phyloP scores from a whole-genome alignment of 2,113 vertebrate species.

The Pteropus alecto region DNA sequence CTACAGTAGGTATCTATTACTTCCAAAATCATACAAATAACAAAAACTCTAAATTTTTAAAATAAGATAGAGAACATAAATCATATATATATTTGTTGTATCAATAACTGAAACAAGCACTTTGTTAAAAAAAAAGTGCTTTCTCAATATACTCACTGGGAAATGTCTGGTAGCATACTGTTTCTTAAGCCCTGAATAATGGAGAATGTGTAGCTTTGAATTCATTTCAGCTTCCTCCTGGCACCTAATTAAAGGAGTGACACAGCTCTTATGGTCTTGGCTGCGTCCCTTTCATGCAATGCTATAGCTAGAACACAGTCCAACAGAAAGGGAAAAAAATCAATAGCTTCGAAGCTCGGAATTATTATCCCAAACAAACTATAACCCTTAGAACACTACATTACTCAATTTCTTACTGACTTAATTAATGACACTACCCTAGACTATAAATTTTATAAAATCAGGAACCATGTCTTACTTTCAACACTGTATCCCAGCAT shows the following conservation, averaged over 20 bases:
- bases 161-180: not conserved
- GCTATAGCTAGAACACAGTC: not conserved
- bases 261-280: not conserved
- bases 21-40: conserved; percentile 14
- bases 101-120: not conserved
- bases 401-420: not conserved
- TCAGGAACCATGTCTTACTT: not conserved
- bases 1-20: not conserved
- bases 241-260: conserved; percentile 39
- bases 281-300: not conserved
- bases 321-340: not conserved
- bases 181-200: not conserved
- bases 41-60: not conserved
- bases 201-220: not conserved
- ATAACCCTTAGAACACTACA: not conserved
- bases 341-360: not conserved
- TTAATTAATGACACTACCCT: not conserved
- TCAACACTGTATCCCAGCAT: not conserved
- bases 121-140: not conserved
- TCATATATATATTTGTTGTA: not conserved
- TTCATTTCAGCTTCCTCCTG: not conserved
- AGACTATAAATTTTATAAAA: not conserved
- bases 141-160: not conserved
- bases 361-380: not conserved
- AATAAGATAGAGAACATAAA: not conserved